A percentile compares a stretch with the other conserved stretches of the same genome.
phyloP scores from a whole-genome alignment of 2,797 vertebrate genomes.

The Liparis tanakae region DNA sequence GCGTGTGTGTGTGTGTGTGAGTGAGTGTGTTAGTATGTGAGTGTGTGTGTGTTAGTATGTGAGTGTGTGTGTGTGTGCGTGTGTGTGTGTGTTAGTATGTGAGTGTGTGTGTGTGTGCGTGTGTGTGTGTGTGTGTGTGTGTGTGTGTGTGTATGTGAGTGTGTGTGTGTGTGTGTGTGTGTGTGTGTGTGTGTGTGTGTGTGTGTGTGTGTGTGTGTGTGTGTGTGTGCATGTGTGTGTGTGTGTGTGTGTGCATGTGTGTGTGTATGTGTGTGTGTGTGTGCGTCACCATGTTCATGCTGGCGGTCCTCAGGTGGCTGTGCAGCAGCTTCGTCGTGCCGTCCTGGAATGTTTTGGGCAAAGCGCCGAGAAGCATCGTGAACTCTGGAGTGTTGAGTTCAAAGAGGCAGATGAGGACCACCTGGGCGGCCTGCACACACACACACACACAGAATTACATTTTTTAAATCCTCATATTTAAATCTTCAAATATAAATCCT shows the following conservation, averaged over 20 bases:
- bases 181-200: not conserved
- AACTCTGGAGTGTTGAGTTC: slow-evolving; percentile 97
- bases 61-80: not conserved
- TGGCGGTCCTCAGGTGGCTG: slow-evolving; percentile 94
- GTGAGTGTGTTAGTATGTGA: no score
- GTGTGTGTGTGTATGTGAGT: slow-evolving; percentile 13
- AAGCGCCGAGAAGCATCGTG: slow-evolving; percentile 95
- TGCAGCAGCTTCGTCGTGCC: slow-evolving; percentile 97
- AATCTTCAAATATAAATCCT: no score
- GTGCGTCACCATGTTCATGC: slow-evolving; percentile 78
- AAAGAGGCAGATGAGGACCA: slow-evolving; percentile 94
- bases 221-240: not conserved
- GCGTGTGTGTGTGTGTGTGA: slow-evolving; percentile 55
- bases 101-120: not conserved
- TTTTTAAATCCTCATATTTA: no score
- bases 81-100: not conserved
- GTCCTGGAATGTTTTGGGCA: slow-evolving; percentile 98
- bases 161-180: no score
- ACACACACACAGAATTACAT: slow-evolving; percentile 25
- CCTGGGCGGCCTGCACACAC: slow-evolving; percentile 88
- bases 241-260: not conserved
- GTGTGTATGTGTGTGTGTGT: slow-evolving; percentile 52
- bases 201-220: not conserved
- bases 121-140: slow-evolving; percentile 45
- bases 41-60: no score